Evolutionary conservation across 2,888 invertebrate genomes (phyloP).

Genomic region (Drosophila nr. fundita): DNA sequence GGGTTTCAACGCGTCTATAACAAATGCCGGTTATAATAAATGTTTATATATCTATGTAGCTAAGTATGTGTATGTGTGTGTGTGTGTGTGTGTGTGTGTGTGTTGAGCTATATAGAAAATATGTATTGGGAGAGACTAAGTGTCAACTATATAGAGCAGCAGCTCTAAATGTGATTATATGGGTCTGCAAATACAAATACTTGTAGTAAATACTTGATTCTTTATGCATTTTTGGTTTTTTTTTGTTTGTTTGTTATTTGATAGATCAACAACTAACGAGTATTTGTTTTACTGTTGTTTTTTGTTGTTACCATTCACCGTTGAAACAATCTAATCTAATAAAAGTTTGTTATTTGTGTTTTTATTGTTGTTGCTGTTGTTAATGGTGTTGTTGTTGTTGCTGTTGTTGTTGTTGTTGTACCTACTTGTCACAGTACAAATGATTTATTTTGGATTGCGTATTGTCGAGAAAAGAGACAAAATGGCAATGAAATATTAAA

Average conservation of each 20-base stretch:
- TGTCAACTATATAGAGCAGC: constrained; percentile 42
- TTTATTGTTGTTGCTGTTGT: constrained; percentile 30
- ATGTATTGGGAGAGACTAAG: constrained; percentile 18
- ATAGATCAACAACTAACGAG: constrained; percentile 54
- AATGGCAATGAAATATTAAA: constrained; percentile 62
- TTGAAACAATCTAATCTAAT: constrained; percentile 64
- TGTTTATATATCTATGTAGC: constrained; percentile 21
- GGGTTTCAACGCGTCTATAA: constrained; percentile 40
- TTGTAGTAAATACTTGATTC: constrained; percentile 39
- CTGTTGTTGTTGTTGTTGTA: constrained; percentile 63
- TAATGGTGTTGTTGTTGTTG: constrained; percentile 31
- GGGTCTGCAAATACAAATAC: constrained; percentile 61
- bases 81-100: constrained; percentile 27
- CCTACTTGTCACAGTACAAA: constrained; percentile 75
- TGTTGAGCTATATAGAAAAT: constrained; percentile 23
- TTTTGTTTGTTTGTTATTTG: constrained; percentile 27
- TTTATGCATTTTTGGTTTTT: constrained; percentile 19
- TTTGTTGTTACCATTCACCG: constrained; percentile 68
- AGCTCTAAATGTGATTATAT: constrained; percentile 59
- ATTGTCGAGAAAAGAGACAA: constrained; percentile 53
- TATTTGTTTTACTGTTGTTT: constrained; percentile 41
- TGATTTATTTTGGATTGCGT: constrained; percentile 64
- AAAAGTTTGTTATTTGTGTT: constrained; percentile 27
- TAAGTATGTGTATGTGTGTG: constrained; percentile 19
- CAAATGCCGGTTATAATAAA: constrained; percentile 36